Percentiles rank a stretch among this genome's conserved stretches.
Evolutionary conservation across 2,113 vertebrate species (phyloP).

Genomic region (Vulpes ferrilata): DNA sequence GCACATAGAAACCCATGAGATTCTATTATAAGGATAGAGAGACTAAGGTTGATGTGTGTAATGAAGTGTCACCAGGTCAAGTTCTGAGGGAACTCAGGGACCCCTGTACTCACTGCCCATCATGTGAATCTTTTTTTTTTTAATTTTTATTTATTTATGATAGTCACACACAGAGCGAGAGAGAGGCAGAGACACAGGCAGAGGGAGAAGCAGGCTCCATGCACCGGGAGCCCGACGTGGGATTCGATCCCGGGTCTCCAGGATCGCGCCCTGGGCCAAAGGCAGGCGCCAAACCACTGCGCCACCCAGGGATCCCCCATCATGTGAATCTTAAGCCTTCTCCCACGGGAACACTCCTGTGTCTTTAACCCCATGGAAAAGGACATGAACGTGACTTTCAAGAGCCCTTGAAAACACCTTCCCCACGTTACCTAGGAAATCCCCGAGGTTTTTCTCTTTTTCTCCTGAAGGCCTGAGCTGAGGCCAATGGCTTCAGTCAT

Average conservation of each 20-base stretch:
- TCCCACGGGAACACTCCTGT: not conserved
- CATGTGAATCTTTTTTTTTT: not conserved
- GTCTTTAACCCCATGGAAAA: not conserved
- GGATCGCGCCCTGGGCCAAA: too few species aligned
- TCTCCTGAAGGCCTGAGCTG: not conserved
- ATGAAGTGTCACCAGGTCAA: not conserved
- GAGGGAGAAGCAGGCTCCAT: too few species aligned
- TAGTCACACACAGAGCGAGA: too few species aligned
- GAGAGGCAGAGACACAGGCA: too few species aligned
- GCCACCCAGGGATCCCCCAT: not conserved
- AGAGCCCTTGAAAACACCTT: conserved; percentile 39
- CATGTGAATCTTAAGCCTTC: not conserved
- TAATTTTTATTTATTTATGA: too few species aligned
- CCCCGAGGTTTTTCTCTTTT: not conserved
- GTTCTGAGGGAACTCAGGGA: not conserved
- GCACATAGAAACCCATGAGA: not conserved
- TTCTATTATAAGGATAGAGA: not conserved
- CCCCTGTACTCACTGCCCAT: not conserved
- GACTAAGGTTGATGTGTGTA: not conserved
- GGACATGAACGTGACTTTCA: not conserved
- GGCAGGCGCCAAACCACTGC: too few species aligned
- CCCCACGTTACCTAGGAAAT: not conserved
- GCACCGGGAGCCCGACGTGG: too few species aligned
- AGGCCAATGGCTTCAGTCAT: not conserved
- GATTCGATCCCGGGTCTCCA: too few species aligned